A percentile compares a stretch with the other conserved stretches of the same genome.
Conservation (phyloP, 1,140 invertebrate genomes). For the Nebria ingens region DNA sequence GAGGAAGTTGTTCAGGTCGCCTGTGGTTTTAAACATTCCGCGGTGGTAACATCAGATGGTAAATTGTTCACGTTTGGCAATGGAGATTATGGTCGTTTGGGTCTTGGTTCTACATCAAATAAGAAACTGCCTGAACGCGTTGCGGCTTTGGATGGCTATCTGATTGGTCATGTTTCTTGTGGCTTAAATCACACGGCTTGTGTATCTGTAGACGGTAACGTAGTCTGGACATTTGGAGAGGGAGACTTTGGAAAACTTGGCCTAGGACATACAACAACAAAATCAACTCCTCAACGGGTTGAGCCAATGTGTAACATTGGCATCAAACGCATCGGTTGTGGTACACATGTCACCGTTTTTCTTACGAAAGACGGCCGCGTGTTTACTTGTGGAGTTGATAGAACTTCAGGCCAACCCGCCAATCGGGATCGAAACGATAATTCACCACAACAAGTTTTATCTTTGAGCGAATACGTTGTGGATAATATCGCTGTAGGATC, state of each 20-base stretch:
- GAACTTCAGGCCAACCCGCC: constrained; percentile 47
- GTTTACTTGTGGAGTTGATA: constrained; percentile 52
- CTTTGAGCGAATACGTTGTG: constrained; percentile 40
- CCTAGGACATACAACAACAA: constrained; percentile 44
- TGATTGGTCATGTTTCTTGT: constrained; percentile 40
- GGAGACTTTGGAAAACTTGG: constrained; percentile 58
- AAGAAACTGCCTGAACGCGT: constrained; percentile 53
- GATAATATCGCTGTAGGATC: constrained; percentile 52
- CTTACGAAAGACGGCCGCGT: constrained; percentile 48
- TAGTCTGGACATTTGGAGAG: constrained; percentile 59
- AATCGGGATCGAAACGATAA: constrained; percentile 29
- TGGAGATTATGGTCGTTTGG: constrained; percentile 55
- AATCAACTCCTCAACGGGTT: constrained; percentile 44
- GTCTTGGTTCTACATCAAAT: constrained; percentile 48
- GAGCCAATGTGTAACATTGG: constrained; percentile 43
- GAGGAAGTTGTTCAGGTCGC: constrained; percentile 53
- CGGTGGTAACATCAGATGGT: constrained; percentile 53
- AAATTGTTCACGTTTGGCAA: constrained; percentile 58
- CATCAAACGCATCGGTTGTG: constrained; percentile 51
- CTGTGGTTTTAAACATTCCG: constrained; percentile 59
- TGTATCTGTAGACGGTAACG: constrained; percentile 44
- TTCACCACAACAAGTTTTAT: constrained; percentile 34
- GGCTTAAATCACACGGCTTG: constrained; percentile 56
- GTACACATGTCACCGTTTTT: constrained; percentile 54
- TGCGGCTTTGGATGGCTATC: constrained; percentile 35